These are phyloP conservation scores for Sinotaia quadrata DNA, from an alignment of 2,888 invertebrate genomes.

Conservation along the genomic window DNA sequence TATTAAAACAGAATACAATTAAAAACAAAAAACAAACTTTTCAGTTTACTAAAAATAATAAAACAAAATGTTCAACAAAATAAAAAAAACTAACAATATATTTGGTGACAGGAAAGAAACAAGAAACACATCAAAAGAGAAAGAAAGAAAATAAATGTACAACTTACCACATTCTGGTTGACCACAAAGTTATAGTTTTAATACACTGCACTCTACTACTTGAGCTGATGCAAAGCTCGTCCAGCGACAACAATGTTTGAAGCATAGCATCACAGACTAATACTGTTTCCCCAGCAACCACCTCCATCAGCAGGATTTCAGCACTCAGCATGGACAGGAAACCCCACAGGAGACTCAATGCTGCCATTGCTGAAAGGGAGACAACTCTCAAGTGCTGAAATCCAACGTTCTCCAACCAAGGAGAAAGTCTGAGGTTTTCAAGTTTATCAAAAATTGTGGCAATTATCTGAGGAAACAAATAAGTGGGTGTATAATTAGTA, in stretches of 20 bases:
- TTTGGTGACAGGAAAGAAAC: too few species aligned
- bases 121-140: too few species aligned
- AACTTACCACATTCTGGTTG: slow-evolving; percentile 50
- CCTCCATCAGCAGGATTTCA: slow-evolving; percentile 34
- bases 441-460: too few species aligned
- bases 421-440: background rate
- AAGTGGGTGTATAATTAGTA: too few species aligned
- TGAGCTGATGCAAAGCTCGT: slow-evolving; percentile 48
- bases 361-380: slow-evolving; percentile 40
- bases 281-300: background rate
- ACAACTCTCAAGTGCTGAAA: slow-evolving; percentile 26
- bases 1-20: too few species aligned
- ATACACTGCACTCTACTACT: slow-evolving; percentile 51
- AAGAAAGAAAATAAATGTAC: too few species aligned
- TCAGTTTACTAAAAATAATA: too few species aligned
- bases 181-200: slow-evolving; percentile 52
- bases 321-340: slow-evolving; percentile 46
- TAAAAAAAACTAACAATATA: too few species aligned
- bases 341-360: slow-evolving; percentile 50
- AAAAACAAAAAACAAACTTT: too few species aligned
- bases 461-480: too few species aligned
- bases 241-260: slow-evolving; percentile 4
- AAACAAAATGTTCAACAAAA: too few species aligned
- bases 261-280: slow-evolving; percentile 16
- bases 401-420: slow-evolving; percentile 34